phyloP scores from a whole-genome alignment of 2,113 vertebrate genomes.

The Geococcyx californianus region DNA sequence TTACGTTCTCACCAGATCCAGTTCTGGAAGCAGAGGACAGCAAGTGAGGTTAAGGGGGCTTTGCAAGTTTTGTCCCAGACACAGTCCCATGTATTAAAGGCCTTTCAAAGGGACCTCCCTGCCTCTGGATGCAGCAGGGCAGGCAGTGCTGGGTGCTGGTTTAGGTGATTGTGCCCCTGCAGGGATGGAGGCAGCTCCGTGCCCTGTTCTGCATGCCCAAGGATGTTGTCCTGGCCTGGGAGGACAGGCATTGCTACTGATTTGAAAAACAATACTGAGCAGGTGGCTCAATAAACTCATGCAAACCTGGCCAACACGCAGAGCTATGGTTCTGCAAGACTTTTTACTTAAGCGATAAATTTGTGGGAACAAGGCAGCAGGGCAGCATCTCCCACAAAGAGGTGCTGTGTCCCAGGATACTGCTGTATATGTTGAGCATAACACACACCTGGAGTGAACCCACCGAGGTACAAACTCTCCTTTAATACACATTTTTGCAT shows the following conservation, averaged over 20 bases:
- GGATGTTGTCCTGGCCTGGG: not conserved
- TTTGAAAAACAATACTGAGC: not conserved
- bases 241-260: not conserved
- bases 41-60: not conserved
- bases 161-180: not conserved
- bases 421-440: accelerated
- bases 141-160: not conserved
- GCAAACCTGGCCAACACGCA: not conserved
- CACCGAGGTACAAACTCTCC: not conserved
- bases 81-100: not conserved
- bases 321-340: not conserved
- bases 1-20: not conserved
- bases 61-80: not conserved
- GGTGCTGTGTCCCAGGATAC: not conserved
- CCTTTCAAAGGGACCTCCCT: not conserved
- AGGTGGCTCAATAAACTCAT: not conserved
- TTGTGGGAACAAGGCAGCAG: not conserved
- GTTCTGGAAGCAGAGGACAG: not conserved
- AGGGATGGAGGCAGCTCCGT: not conserved
- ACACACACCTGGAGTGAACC: not conserved
- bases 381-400: not conserved
- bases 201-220: not conserved
- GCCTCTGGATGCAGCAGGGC: not conserved
- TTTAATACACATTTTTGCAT: not conserved
- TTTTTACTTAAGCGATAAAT: not conserved